Evolutionary conservation across 2,888 invertebrate genomes (phyloP), one percentile per base, ranked within the genome.

Genomic region (Hylaea fasciaria): DNA sequence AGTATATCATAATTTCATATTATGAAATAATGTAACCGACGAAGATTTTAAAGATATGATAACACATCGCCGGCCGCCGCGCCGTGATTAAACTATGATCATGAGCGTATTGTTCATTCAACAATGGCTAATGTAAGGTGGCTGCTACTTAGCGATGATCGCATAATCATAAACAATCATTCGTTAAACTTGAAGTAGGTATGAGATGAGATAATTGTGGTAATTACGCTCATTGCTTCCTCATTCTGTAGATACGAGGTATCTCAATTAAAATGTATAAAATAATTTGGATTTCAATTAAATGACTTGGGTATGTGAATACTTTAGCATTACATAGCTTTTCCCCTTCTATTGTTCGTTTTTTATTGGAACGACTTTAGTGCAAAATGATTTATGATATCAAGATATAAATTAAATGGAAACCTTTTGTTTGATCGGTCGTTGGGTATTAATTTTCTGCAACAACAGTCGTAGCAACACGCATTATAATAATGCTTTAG

Each of bases 51-150:
- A n/a, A n/a, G n/a, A 12, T 1, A 37, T 1, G 37, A n/a, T 5
- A 3, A 32, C n/a, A 37, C n/a, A n/a, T n/a, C n/a, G n/a, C n/a
- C n/a, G n/a, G n/a, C n/a, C n/a, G n/a, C n/a, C n/a, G n/a, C n/a
- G 10, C 40, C 40, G 9, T 10, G 28, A 29, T 51, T 7, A 32
- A 41, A 17, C 16, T 43, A 16, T 43, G 41, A 50, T 48, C 7
- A 22, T n/a, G 2, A 32, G 4, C 12, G 14, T 51, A 51, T 51
- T 51, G 51, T 51, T 51, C 32, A 32, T 32, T 43, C 28, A 43
- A 43, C 43, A 32, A 50, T 50, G n/a, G 51, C 4, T 14, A 40
- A n/a, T n/a, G n/a, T n/a, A n/a, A n/a, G n/a, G n/a, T n/a, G 39
- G 39, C n/a, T 12, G 0, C 39, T 39, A 39, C n/a, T 41, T 12